These are phyloP conservation scores for Pseudotriccus pelzelni DNA, from an alignment of 2,797 vertebrate genomes.

Conservation along the genomic window DNA sequence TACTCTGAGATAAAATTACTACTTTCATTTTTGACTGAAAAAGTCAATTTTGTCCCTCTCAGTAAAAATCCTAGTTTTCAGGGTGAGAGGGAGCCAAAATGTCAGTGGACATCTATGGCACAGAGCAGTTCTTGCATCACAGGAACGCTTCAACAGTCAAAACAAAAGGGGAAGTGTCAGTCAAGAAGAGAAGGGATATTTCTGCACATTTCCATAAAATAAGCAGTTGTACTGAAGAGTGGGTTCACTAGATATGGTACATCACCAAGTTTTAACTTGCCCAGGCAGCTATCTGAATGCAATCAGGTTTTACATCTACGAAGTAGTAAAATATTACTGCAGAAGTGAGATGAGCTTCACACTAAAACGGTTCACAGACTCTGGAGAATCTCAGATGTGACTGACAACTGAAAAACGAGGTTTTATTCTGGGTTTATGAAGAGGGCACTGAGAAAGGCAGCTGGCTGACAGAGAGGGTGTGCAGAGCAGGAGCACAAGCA, in stretches of 20 bases:
- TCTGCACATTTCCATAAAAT: neutral
- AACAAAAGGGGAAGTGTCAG: neutral
- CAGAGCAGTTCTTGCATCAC: neutral
- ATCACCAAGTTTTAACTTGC: neutral
- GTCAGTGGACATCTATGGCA: neutral
- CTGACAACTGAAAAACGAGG: neutral
- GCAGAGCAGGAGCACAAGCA: neutral
- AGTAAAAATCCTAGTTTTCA: neutral
- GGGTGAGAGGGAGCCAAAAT: neutral
- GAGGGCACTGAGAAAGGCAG: fast-evolving
- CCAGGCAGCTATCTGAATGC: neutral
- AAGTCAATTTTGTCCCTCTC: neutral
- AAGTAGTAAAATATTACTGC: neutral
- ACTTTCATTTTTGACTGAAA: neutral
- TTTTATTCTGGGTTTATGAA: neutral
- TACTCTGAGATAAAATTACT: neutral
- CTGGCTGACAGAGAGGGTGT: neutral
- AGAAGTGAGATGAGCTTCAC: neutral
- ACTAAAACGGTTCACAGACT: neutral
- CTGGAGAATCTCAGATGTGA: neutral
- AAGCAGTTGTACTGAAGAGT: neutral
- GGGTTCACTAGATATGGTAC: fast-evolving
- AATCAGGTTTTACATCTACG: neutral
- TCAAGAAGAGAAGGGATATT: neutral
- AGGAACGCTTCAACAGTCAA: neutral